Conservation (phyloP, 2,797 vertebrate species). For the Odontamblyopus rebecca region DNA sequence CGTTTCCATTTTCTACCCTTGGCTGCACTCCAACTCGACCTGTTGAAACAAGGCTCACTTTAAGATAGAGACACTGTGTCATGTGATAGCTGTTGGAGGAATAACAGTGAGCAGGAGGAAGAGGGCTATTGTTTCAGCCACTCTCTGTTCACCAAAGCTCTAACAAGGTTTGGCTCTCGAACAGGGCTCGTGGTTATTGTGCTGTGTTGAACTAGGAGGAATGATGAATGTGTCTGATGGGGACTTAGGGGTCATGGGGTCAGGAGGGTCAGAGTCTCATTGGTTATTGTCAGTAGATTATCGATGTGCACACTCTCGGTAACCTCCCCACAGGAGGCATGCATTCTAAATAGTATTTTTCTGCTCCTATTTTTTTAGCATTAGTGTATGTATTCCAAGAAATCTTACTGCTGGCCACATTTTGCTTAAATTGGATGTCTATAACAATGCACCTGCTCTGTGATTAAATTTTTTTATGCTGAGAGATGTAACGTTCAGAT, state of each 20-base stretch:
- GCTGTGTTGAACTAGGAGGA: conserved; percentile 48
- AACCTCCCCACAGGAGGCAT: conserved; percentile 61
- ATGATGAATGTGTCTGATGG: conserved; percentile 76
- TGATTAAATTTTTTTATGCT: conserved; percentile 26
- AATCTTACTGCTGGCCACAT: not conserved
- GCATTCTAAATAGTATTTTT: conserved; percentile 15
- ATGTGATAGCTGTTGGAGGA: conserved; percentile 60
- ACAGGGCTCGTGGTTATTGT: conserved; percentile 51
- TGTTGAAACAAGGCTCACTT: conserved; percentile 62
- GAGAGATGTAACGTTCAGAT: conserved; percentile 50
- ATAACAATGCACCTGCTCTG: conserved; percentile 34
- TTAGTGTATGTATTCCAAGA: conserved; percentile 19
- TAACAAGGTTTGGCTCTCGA: conserved; percentile 50
- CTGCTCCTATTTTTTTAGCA: not conserved
- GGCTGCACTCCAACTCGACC: conserved; percentile 51
- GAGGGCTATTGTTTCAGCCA: conserved; percentile 56
- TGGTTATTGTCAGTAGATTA: conserved; percentile 68
- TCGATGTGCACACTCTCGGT: conserved; percentile 59
- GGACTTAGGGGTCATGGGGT: conserved; percentile 58
- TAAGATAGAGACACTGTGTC: conserved; percentile 56
- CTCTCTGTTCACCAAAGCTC: conserved; percentile 28
- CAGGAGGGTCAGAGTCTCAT: conserved; percentile 65
- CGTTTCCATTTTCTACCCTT: conserved; percentile 59
- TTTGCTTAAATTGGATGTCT: conserved; percentile 9
- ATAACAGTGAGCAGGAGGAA: conserved; percentile 39